Percentiles rank a stretch among this genome's conserved stretches.
These are phyloP conservation scores for Oryctes rhinoceros DNA, from an alignment of 1,140 invertebrate species.

Conservation along the genomic window DNA sequence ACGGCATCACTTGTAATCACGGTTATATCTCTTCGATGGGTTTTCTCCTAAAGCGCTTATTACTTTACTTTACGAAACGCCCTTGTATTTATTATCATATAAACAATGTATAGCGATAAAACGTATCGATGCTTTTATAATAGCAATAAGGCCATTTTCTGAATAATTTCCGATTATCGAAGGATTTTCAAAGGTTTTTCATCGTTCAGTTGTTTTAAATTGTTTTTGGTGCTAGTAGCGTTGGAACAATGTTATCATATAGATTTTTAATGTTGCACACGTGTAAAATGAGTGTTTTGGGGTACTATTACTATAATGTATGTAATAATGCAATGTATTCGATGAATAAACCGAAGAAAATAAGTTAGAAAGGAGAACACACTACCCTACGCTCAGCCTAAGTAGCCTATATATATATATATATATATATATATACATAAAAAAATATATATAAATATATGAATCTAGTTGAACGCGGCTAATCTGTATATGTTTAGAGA, in stretches of 20 bases:
- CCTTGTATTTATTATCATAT: not conserved
- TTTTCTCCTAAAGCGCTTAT: too few relatives aligned
- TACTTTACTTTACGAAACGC: too few relatives aligned
- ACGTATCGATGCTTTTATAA: slow-evolving; percentile 28
- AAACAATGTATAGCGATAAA: not conserved
- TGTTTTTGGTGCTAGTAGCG: slow-evolving; percentile 54
- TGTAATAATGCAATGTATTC: too few relatives aligned
- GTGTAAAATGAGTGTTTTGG: slow-evolving; percentile 41
- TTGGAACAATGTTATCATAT: slow-evolving; percentile 41
- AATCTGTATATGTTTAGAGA: slow-evolving; percentile 45
- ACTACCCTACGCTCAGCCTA: slow-evolving; percentile 39
- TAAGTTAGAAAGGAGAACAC: slow-evolving; percentile 38
- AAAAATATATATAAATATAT: slow-evolving; percentile 22
- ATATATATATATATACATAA: not conserved
- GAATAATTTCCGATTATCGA: not conserved
- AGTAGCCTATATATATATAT: slow-evolving; percentile 41
- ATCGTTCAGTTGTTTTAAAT: slow-evolving; percentile 26
- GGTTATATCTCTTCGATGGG: too few relatives aligned
- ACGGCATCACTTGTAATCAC: too few relatives aligned
- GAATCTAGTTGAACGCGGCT: slow-evolving; percentile 58
- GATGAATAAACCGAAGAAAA: not conserved
- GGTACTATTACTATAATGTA: slow-evolving; percentile 14
- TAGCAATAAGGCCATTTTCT: slow-evolving; percentile 40
- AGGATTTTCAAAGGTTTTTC: not conserved
- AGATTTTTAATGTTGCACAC: slow-evolving; percentile 54